Base-by-base conservation (phyloP, 2,113 vertebrate genomes). In the Cephalopholis sonnerati region DNA sequence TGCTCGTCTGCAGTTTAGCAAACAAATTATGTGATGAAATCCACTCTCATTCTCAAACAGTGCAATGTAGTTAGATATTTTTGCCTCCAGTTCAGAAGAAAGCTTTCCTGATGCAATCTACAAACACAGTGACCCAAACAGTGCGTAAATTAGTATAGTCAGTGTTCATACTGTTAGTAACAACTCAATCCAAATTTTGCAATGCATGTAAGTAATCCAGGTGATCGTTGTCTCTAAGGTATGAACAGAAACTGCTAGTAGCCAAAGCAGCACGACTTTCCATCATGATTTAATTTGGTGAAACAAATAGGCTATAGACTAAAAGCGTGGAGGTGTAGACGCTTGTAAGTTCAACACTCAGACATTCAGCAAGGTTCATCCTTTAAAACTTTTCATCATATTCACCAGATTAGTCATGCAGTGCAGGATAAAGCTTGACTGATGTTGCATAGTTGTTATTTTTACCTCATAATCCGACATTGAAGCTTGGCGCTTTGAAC, bases 51-150 rank as follows among this genome's bases (percentile, higher is more conserved):
- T 50, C n/a, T 50, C 3, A 24, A 48, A 36, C 51, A 3, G 15
- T 48, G 20, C 17, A 11, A 29, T 63, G 22, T 20, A 22, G 17
- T 9, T 24, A 48, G 16, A 55, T 22, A 15, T 36, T 20, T 41
- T 24, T 51, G 27, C 46, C 32, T 73, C 2, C 27, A 39, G 50
- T 58, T 72, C 51, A 70, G 36, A 13, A 24, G 57, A 59, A n/a
- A 36, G 25, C 65, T 48, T 29, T 18, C 18, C n/a, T 72, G 27
- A 77, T 67, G 83, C 67, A 77, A 48, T 58, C 50, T 24, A 7
- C 39, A 24, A 65, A 59, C 36, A 48, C 65, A 70, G 65, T 18
- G 59, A 29, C 32, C 16, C 41, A 41, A 27, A 39, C 39, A 62
- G 63, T 12, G 20, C 73, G 3, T 63, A 17, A 44, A 27, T 44